Conservation (phyloP, 2,797 vertebrate genomes). For the Pelodytes ibericus region DNA sequence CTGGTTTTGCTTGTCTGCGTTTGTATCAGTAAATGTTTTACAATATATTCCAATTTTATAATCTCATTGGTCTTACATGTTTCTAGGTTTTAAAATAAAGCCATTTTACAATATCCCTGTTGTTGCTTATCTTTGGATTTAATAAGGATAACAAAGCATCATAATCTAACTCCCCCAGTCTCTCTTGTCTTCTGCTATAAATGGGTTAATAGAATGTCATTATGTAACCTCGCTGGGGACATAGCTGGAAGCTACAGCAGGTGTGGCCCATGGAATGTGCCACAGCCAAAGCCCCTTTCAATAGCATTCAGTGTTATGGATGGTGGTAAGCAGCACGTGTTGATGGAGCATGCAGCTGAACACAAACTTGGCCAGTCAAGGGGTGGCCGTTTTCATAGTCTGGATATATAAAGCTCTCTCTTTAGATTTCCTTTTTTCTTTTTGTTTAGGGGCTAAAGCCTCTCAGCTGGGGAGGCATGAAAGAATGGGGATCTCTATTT, state of each 20-base stretch:
- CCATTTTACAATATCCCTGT: too few relatives aligned
- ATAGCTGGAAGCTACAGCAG: slow-evolving; percentile 66
- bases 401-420: slow-evolving; percentile 68
- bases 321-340: slow-evolving; percentile 61
- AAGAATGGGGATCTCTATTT: slow-evolving; percentile 68
- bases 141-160: too few relatives aligned
- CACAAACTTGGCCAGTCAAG: slow-evolving; percentile 63
- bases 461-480: slow-evolving; percentile 70
- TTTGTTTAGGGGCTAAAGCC: slow-evolving; percentile 63
- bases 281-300: slow-evolving; percentile 57
- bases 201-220: slow-evolving; percentile 44
- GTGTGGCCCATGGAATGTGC: slow-evolving; percentile 66
- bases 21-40: too few relatives aligned
- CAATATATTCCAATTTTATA: too few relatives aligned
- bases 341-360: slow-evolving; percentile 67
- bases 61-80: too few relatives aligned
- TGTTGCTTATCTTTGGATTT: too few relatives aligned
- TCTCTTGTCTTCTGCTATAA: slow-evolving; percentile 33
- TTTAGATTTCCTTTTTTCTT: slow-evolving; percentile 63
- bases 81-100: too few relatives aligned
- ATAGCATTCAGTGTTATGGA: slow-evolving; percentile 62
- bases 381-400: slow-evolving; percentile 69
- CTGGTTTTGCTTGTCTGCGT: too few relatives aligned
- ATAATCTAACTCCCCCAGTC: slow-evolving; percentile 12
- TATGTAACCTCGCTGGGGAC: slow-evolving; percentile 37